These are phyloP conservation scores for Sussaba pulchella DNA, from an alignment of 2,888 invertebrate genomes.

Conservation along the genomic window DNA sequence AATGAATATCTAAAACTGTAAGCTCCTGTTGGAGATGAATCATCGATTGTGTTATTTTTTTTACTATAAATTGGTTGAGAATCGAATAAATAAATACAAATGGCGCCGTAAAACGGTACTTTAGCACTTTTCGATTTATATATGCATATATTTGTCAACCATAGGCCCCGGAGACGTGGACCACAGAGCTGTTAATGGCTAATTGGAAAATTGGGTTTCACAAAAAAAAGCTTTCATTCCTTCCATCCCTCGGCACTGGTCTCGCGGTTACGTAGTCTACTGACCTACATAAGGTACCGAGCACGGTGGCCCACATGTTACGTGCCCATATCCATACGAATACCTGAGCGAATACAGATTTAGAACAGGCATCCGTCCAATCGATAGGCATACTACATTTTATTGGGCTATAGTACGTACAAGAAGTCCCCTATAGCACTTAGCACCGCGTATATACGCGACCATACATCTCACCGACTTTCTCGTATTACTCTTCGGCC, in stretches of 20 bases:
- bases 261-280: constrained; percentile 78
- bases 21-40: no score
- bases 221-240: constrained; percentile 66
- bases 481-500: constrained; percentile 9
- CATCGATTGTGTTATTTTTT: no score
- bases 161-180: constrained; percentile 55
- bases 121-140: neutral
- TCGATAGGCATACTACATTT: constrained; percentile 81
- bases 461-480: constrained; percentile 41
- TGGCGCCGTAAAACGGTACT: neutral
- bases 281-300: constrained; percentile 80
- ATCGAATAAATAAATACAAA: neutral
- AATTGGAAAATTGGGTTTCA: constrained; percentile 79
- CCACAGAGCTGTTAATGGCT: constrained; percentile 72
- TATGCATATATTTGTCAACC: neutral
- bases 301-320: constrained; percentile 68
- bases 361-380: constrained; percentile 79
- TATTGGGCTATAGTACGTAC: constrained; percentile 71
- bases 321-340: constrained; percentile 77
- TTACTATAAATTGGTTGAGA: no score
- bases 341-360: constrained; percentile 79
- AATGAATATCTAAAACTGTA: no score
- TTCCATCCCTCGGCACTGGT: constrained; percentile 27
- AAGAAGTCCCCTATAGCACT: constrained; percentile 39
- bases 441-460: constrained; percentile 2